Conservation (phyloP, 2,113 vertebrate genomes). For the Scolopax mira region DNA sequence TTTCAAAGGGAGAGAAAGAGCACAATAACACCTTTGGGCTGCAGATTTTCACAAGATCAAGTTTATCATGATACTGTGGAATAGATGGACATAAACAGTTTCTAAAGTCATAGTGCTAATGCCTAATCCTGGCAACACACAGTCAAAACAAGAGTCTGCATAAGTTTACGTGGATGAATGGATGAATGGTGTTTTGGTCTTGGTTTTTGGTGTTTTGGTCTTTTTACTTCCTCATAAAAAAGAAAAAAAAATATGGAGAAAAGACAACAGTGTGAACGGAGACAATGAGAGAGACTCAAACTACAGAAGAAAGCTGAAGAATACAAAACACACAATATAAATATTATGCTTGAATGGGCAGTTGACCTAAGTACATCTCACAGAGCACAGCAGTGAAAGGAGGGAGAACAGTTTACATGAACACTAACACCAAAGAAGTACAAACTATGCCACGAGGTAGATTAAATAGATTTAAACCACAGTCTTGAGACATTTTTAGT, state of each 20-base stretch:
- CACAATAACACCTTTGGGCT: not conserved
- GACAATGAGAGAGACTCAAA: not conserved
- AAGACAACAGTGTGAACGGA: not conserved
- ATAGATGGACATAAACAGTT: not conserved
- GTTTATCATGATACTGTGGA: not conserved
- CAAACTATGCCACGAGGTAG: not conserved
- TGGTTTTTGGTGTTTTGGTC: not conserved
- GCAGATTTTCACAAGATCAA: not conserved
- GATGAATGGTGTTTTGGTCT: not conserved
- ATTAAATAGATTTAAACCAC: not conserved
- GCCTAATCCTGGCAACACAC: not conserved
- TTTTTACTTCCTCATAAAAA: not conserved
- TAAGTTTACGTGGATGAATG: not conserved
- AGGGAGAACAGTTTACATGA: not conserved
- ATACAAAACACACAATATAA: not conserved
- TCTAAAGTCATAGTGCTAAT: not conserved
- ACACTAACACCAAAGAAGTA: not conserved
- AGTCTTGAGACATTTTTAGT: not conserved
- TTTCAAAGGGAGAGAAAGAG: not conserved
- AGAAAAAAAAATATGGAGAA: not conserved
- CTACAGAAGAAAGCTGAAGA: not conserved
- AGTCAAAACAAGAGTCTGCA: not conserved
- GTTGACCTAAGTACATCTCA: not conserved
- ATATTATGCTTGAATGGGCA: not conserved
- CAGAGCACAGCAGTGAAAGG: not conserved